phyloP scores from a whole-genome alignment of 23 tunicate genomes.

The Corella eumyota region DNA sequence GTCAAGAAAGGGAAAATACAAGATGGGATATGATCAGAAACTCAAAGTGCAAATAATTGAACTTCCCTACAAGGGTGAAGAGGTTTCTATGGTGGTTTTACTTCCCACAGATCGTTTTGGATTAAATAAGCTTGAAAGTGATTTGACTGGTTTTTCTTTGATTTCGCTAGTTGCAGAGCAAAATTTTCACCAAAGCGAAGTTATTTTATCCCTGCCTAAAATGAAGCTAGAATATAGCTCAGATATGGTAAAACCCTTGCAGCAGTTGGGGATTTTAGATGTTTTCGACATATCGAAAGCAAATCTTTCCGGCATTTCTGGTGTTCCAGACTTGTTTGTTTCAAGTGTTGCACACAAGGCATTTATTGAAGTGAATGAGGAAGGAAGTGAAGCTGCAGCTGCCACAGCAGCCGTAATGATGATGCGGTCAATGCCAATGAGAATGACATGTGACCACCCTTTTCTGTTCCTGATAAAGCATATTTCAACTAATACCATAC shows the following conservation, averaged over 20 bases:
- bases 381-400: conserved; percentile 93
- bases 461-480: conserved; percentile 63
- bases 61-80: conserved; percentile 56
- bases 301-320: conserved; percentile 31
- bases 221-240: conserved; percentile 35
- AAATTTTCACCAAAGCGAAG: too few relatives aligned
- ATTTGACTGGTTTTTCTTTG: too few relatives aligned
- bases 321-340: conserved; percentile 19
- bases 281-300: conserved; percentile 31
- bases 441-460: conserved; percentile 79
- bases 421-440: too few relatives aligned
- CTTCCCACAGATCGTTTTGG: conserved; percentile 45
- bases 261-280: conserved; percentile 21
- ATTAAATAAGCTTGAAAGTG: conserved; percentile 8
- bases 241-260: conserved; percentile 15
- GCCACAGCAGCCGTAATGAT: too few relatives aligned
- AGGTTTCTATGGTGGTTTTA: conserved; percentile 49
- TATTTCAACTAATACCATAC: conserved; percentile 32
- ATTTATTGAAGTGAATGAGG: conserved; percentile 73
- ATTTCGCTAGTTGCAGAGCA: too few relatives aligned
- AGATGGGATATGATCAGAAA: conserved; percentile 6
- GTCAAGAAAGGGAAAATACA: conserved; percentile 20
- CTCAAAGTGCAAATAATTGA: conserved; percentile 33
- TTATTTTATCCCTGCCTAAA: conserved; percentile 34
- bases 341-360: conserved; percentile 63